A percentile compares a stretch with the other conserved stretches of the same genome.
Conservation (phyloP, 2,888 invertebrate genomes). For the Drymonia ruficornis region DNA sequence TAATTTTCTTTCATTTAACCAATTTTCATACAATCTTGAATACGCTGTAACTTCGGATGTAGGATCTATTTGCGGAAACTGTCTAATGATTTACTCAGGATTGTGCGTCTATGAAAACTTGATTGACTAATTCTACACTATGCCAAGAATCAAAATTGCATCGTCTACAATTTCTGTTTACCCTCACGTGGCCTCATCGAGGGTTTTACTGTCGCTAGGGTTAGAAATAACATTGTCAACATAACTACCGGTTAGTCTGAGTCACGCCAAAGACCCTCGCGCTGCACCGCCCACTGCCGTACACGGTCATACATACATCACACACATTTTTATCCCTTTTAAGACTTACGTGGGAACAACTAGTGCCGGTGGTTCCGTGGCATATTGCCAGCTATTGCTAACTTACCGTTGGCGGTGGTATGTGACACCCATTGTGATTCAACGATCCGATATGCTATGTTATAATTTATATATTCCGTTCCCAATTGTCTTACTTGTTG, state of each 20-base stretch:
- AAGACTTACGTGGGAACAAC: constrained; percentile 60
- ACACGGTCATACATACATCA: constrained; percentile 58
- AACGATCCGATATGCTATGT: constrained; percentile 29
- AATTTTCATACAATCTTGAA: no score
- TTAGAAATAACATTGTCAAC: constrained; percentile 20
- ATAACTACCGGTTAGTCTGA: constrained; percentile 39
- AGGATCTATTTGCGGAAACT: no score
- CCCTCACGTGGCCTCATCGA: constrained; percentile 15
- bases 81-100: no score
- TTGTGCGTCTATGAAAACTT: no score
- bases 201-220: constrained; percentile 28
- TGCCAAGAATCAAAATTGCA: neutral
- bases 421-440: constrained; percentile 58
- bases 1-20: no score
- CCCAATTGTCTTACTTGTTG: no score
- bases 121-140: no score
- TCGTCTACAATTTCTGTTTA: constrained; percentile 27
- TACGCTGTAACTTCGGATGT: no score
- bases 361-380: constrained; percentile 49
- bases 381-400: constrained; percentile 52
- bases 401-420: constrained; percentile 32
- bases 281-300: constrained; percentile 47
- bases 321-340: constrained; percentile 69
- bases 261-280: constrained; percentile 52
- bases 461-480: no score